Percentiles rank a stretch among this genome's conserved stretches.
phyloP scores from a whole-genome alignment of 2,797 vertebrate species.

The Sebastes melanostomus region DNA sequence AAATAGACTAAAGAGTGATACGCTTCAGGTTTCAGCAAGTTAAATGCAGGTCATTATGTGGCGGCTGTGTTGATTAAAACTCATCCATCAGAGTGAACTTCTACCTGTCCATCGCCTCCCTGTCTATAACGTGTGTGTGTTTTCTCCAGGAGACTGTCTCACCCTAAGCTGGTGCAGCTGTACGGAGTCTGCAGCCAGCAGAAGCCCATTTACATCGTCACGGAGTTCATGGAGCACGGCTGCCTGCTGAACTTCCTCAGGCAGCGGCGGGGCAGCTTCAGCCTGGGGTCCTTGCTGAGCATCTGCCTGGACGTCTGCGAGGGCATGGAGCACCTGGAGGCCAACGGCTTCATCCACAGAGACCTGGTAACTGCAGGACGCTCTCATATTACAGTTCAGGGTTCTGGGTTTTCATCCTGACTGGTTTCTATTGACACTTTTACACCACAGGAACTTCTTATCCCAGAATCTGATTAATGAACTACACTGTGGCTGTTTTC shows the following conservation, averaged over 20 bases:
- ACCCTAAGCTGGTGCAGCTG: conserved; percentile 93
- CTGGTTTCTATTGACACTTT: no score
- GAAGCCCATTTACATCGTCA: conserved; percentile 92
- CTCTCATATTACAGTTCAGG: background rate
- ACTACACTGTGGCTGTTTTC: no score
- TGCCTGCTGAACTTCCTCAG: conserved; percentile 91
- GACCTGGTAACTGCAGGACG: conserved; percentile 87
- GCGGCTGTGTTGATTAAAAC: background rate
- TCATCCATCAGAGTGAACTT: no score
- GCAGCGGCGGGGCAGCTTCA: conserved; percentile 83
- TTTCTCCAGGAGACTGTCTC: conserved; percentile 88
- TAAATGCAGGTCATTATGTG: background rate
- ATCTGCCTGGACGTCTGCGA: conserved; percentile 91
- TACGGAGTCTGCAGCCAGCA: conserved; percentile 94
- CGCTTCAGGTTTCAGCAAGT: background rate
- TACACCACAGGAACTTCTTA: no score
- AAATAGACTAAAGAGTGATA: background rate
- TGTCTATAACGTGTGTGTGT: background rate
- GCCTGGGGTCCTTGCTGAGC: conserved; percentile 83
- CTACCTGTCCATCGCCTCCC: background rate
- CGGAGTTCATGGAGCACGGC: conserved; percentile 94
- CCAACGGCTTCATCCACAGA: conserved; percentile 91
- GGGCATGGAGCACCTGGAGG: conserved; percentile 93
- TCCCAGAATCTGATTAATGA: no score
- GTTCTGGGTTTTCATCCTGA: no score